Evolutionary conservation across 1,140 invertebrate genomes (phyloP), one percentile per base, ranked within the genome.

Genomic region (Ceratitis capitata): DNA sequence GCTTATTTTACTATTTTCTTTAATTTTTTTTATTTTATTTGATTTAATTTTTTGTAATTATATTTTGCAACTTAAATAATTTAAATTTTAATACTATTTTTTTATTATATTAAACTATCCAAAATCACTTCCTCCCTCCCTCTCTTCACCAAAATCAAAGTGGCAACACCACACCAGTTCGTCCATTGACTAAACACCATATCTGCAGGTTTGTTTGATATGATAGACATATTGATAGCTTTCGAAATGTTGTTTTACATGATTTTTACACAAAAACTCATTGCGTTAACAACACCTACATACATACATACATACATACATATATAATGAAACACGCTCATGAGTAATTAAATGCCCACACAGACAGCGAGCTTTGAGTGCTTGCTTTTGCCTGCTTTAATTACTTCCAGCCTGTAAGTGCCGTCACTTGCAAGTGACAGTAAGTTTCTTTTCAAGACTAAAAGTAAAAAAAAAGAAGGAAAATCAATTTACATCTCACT

Each of bases 401-500:
- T 78, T 45, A 23, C 64, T 45, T 74, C 39, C 19, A 42, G 64
- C 39, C n/a, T n/a, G n/a, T n/a, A n/a, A n/a, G n/a, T n/a, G n/a
- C n/a, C 39, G 64, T 5, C 32, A 74, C 16, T 45, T 26, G 39
- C 19, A 78, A 78, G 39, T 26, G 39, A 23, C 19, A 78, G 32
- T 78, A n/a, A n/a, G n/a, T 78, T 78, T 78, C 29, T 1, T 32
- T 69, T n/a, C n/a, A n/a, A n/a, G n/a, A n/a, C n/a, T n/a, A n/a
- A n/a, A n/a, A n/a, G n/a, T n/a, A n/a, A n/a, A n/a, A n/a, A n/a
- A n/a, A n/a, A n/a, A n/a, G n/a, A n/a, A n/a, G 32, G 12, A 45
- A 78, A 78, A 23, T 78, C 10, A 47, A 78, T 78, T 78, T 78
- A 23, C n/a, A 78, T 78, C 69, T 78, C 69, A 78, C 39, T 78